Conservation (phyloP, 2,888 invertebrate species). For the Hoplodrina ambigua region DNA sequence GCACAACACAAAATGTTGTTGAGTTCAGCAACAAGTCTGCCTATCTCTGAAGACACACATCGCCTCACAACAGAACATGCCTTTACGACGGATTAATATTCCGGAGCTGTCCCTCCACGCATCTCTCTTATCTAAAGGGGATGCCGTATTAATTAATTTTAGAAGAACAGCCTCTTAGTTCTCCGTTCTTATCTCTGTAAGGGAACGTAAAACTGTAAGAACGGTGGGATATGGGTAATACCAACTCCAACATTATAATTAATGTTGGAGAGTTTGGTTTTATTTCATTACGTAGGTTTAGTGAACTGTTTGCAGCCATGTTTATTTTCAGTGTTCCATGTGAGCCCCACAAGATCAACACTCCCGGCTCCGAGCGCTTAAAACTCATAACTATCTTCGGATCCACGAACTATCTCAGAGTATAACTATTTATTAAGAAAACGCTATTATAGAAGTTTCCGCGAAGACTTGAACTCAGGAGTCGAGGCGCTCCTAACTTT, state of each 20-base stretch:
- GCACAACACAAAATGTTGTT: neutral
- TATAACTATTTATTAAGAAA: slow-evolving; percentile 67
- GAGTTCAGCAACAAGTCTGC: slow-evolving; percentile 28
- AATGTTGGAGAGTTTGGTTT: slow-evolving; percentile 13
- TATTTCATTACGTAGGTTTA: neutral
- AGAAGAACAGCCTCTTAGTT: slow-evolving; percentile 50
- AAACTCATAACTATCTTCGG: slow-evolving; percentile 32
- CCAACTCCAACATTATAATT: neutral
- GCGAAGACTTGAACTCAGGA: slow-evolving; percentile 26
- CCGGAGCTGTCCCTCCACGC: slow-evolving; percentile 34
- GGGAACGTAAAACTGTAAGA: slow-evolving; percentile 35
- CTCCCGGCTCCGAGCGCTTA: slow-evolving; percentile 14
- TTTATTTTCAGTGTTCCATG: neutral
- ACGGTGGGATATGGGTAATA: slow-evolving; percentile 2
- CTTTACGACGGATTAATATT: slow-evolving; percentile 55
- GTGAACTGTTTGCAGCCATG: neutral
- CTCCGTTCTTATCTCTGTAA: slow-evolving; percentile 35
- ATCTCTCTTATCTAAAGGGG: slow-evolving; percentile 43
- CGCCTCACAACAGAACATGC: slow-evolving; percentile 8
- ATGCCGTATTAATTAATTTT: slow-evolving; percentile 60
- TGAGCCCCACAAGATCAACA: slow-evolving; percentile 15
- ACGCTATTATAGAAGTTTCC: slow-evolving; percentile 53
- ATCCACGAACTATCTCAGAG: slow-evolving; percentile 47
- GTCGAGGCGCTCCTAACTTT: slow-evolving; percentile 32
- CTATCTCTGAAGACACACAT: slow-evolving; percentile 34